Conservation (phyloP, 2,797 vertebrate genomes). For the Botia almorhae region DNA sequence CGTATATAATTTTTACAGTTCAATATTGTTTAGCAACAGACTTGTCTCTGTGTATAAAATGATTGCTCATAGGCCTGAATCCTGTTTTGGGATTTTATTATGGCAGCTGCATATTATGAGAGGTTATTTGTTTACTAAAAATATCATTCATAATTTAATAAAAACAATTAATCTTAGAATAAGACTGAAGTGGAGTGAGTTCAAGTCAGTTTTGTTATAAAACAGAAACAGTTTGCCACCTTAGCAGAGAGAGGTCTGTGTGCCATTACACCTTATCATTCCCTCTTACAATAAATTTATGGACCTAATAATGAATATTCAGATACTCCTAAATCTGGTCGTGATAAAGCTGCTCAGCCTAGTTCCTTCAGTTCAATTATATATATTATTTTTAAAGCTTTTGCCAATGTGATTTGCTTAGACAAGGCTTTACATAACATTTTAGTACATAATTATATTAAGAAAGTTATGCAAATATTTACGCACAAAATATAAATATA, state of each 20-base stretch:
- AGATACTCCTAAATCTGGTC: constrained; percentile 70
- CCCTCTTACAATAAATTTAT: constrained; percentile 78
- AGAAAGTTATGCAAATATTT: not conserved
- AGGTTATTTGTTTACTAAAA: not conserved
- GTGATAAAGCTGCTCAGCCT: constrained; percentile 72
- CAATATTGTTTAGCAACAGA: not conserved
- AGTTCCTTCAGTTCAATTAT: constrained; percentile 10
- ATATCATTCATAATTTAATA: not conserved
- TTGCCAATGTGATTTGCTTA: not conserved
- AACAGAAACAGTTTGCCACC: constrained; percentile 61
- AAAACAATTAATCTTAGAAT: no score
- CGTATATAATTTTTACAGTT: constrained; percentile 44
- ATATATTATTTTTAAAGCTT: not conserved
- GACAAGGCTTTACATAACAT: not conserved
- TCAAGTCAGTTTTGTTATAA: not conserved
- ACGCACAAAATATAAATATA: not conserved
- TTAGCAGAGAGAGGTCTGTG: constrained; percentile 57
- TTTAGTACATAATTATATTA: not conserved
- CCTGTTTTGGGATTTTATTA: not conserved
- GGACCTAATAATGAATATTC: constrained; percentile 79
- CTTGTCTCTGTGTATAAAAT: not conserved
- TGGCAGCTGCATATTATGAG: not conserved
- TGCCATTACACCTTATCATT: constrained; percentile 79
- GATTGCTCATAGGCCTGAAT: not conserved
- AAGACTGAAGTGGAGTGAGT: no score